Evolutionary conservation across 2,797 vertebrate species (phyloP).

Genomic region (Benthosema pterotum): DNA sequence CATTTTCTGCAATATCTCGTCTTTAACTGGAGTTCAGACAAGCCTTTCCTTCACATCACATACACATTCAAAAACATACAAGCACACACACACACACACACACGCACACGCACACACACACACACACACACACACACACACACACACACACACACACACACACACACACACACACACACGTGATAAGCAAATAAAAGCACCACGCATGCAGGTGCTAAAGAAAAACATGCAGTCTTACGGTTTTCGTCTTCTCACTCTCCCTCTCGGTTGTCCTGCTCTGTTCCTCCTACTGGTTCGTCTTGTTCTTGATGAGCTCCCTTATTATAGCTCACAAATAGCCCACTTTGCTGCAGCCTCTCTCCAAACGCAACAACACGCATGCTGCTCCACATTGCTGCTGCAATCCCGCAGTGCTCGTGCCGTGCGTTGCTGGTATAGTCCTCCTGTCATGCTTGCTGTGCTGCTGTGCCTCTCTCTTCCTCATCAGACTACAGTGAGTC

Average conservation of each 20-base stretch:
- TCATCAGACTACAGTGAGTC: conserved; percentile 49
- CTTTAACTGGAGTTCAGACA: too few species aligned
- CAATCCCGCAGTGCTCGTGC: conserved; percentile 66
- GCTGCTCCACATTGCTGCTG: conserved; percentile 57
- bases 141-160: background rate
- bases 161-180: background rate
- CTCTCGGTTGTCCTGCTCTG: background rate
- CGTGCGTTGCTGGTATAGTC: conserved; percentile 26
- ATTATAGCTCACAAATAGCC: conserved; percentile 58
- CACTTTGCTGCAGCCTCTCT: conserved; percentile 59
- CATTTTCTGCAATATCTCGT: conserved; percentile 10
- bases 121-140: background rate
- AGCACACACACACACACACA: background rate
- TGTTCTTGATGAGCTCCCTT: conserved; percentile 42
- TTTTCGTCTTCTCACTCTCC: background rate
- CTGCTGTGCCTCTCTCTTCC: conserved; percentile 65
- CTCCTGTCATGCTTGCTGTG: conserved; percentile 63
- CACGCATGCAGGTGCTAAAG: background rate
- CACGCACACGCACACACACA: background rate
- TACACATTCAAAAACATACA: background rate
- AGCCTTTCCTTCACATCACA: too few species aligned
- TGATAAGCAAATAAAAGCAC: background rate
- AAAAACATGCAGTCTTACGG: background rate
- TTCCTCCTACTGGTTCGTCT: conserved; percentile 17
- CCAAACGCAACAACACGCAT: conserved; percentile 50